phyloP scores from a whole-genome alignment of 2,888 invertebrate species.

The Epinotia nisella region DNA sequence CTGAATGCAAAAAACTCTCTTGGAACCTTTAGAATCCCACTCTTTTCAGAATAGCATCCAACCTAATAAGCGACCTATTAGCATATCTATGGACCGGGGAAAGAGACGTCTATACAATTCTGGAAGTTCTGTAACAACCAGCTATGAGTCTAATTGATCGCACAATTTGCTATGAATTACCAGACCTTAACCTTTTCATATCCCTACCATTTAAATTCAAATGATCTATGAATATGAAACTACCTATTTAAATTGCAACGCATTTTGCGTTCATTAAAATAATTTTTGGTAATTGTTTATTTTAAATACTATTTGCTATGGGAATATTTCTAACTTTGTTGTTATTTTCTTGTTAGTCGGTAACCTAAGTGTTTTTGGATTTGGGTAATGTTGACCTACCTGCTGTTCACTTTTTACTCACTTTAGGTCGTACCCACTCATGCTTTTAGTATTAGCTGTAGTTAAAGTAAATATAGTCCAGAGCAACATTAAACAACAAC shows the following conservation, averaged over 20 bases:
- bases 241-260: constrained; percentile 17
- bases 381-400: background rate
- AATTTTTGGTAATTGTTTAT: constrained; percentile 1
- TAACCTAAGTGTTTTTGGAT: background rate
- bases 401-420: background rate
- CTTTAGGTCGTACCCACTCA: no score
- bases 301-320: background rate
- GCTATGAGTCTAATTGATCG: constrained; percentile 54
- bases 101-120: constrained; percentile 45
- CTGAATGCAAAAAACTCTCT: background rate
- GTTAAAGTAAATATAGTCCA: no score
- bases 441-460: no score
- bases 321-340: no score
- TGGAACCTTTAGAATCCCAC: constrained; percentile 6
- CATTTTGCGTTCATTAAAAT: background rate
- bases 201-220: constrained; percentile 52
- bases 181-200: constrained; percentile 46
- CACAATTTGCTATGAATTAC: constrained; percentile 53
- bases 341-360: no score
- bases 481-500: no score
- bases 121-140: constrained; percentile 48
- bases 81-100: constrained; percentile 25
- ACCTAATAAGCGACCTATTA: constrained; percentile 21
- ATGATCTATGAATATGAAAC: constrained; percentile 42
- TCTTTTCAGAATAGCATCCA: constrained; percentile 3